Conservation (phyloP, 2,113 vertebrate genomes). For the Daboia siamensis region DNA sequence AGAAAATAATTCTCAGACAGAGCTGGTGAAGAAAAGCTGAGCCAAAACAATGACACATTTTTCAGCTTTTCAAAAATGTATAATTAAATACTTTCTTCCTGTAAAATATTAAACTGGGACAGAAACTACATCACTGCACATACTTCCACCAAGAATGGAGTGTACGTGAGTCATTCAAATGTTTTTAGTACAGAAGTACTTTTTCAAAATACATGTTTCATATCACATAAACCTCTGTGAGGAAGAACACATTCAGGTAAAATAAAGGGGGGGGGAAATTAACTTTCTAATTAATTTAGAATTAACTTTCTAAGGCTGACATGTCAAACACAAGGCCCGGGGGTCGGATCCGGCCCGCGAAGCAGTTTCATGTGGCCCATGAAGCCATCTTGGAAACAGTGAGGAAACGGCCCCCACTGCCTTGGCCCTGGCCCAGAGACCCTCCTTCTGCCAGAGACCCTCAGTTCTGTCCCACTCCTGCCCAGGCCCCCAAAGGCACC, state of each 20-base stretch:
- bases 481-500: too few species aligned
- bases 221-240: neutral
- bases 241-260: neutral
- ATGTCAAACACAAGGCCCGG: too few species aligned
- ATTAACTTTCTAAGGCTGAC: too few species aligned
- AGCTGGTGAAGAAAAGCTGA: neutral
- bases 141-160: neutral
- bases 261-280: neutral
- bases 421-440: too few species aligned
- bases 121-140: neutral
- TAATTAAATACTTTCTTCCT: neutral
- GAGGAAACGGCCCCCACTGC: too few species aligned
- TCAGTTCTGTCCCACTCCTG: too few species aligned
- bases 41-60: slow-evolving; percentile 4
- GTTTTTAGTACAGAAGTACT: neutral
- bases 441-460: too few species aligned
- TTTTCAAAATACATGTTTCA: neutral
- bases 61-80: neutral
- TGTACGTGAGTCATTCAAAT: neutral
- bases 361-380: too few species aligned
- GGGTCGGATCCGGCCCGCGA: too few species aligned
- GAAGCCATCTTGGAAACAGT: too few species aligned
- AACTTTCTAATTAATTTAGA: neutral
- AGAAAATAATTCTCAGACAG: neutral
- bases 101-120: neutral